Conservation (phyloP, 2,113 vertebrate species). For the Mormyrus lacerda region DNA sequence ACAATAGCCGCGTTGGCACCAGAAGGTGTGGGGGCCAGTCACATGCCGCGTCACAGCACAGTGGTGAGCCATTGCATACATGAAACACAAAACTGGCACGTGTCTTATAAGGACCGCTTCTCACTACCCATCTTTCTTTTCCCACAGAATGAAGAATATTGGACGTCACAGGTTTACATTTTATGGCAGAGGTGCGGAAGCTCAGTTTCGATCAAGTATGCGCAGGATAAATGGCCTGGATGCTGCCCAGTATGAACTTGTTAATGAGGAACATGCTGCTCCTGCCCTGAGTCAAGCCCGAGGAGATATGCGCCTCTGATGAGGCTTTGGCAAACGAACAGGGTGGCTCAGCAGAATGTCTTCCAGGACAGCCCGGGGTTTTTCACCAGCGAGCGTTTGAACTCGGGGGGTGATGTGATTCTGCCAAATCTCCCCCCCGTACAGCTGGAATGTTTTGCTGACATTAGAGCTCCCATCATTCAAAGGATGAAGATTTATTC, state of each 20-base stretch:
- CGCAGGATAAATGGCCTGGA: not conserved
- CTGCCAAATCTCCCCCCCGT: not conserved
- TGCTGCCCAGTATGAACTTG: not conserved
- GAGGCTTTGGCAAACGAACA: not conserved
- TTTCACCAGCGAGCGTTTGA: not conserved
- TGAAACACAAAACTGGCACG: not conserved
- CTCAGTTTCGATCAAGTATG: not conserved
- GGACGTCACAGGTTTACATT: not conserved
- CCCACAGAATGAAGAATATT: not conserved
- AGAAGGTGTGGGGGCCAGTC: not conserved
- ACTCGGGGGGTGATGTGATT: not conserved
- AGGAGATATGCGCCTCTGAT: not conserved
- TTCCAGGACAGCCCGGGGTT: not conserved
- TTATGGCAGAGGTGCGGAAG: not conserved
- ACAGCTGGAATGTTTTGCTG: constrained; percentile 7
- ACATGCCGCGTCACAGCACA: not conserved
- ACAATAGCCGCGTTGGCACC: not conserved
- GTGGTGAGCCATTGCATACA: not conserved
- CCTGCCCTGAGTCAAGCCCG: not conserved
- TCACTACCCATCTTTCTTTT: not conserved
- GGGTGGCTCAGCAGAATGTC: constrained; percentile 8
- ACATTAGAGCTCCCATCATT: not conserved
- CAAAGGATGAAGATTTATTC: constrained; percentile 6
- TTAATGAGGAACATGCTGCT: constrained; percentile 5
- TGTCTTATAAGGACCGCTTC: not conserved